Evolutionary conservation across 2,888 invertebrate species (phyloP).

Genomic region (Andrena chrysosceles): DNA sequence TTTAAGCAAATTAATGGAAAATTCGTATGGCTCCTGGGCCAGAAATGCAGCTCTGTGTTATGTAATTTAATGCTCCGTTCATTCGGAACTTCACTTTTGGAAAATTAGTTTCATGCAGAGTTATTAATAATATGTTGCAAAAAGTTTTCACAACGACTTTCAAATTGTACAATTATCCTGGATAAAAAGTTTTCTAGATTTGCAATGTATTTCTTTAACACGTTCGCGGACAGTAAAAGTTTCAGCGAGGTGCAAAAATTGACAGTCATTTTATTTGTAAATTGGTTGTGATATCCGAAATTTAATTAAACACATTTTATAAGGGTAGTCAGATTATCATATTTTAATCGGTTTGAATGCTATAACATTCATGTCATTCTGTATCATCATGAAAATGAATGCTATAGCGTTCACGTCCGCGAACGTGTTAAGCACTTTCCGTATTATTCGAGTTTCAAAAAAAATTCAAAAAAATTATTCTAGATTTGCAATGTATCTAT

Average conservation of each 20-base stretch:
- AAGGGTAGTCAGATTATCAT: too few species aligned
- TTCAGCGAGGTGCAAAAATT: too few species aligned
- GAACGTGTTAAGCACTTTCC: too few species aligned
- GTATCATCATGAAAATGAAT: too few species aligned
- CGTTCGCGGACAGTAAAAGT: too few species aligned
- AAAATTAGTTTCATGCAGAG: neutral
- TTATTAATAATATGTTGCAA: neutral
- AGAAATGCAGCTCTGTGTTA: neutral
- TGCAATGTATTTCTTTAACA: neutral
- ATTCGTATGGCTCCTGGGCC: neutral
- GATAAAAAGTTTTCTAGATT: neutral
- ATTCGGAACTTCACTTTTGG: too few species aligned
- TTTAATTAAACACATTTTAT: too few species aligned
- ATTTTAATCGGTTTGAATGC: too few species aligned
- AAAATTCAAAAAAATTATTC: neutral
- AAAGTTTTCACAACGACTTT: neutral
- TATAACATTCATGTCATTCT: too few species aligned
- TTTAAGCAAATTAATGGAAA: neutral
- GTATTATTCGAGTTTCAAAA: neutral
- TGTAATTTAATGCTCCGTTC: constrained; percentile 2
- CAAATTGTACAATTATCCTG: neutral
- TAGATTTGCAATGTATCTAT: neutral
- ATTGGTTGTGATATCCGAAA: too few species aligned
- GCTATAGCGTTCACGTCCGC: too few species aligned
- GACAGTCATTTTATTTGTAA: too few species aligned